Evolutionary conservation across 92 coral and sea anemone species (phyloP).

Genomic region (Zoanthus sociatus): DNA sequence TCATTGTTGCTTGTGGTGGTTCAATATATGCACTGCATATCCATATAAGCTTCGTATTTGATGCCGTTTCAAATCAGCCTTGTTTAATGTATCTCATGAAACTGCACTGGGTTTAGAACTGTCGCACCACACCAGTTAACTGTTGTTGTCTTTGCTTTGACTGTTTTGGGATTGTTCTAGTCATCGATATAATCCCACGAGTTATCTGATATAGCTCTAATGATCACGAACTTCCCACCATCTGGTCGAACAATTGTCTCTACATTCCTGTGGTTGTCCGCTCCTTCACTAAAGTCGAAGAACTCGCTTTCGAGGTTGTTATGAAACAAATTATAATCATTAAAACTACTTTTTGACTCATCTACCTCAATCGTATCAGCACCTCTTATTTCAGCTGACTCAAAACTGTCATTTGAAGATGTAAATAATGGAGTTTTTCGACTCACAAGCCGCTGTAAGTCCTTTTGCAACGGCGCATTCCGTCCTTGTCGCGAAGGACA

Average conservation of each 20-base stretch:
- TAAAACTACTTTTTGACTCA: not conserved
- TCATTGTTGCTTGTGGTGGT: too few species aligned
- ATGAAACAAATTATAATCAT: not conserved
- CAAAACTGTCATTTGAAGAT: slow-evolving; percentile 41
- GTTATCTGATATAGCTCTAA: not conserved
- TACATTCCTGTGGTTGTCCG: not conserved
- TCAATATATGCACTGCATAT: too few species aligned
- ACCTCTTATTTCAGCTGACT: not conserved
- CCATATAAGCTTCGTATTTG: not conserved
- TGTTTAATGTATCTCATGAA: not conserved
- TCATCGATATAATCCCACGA: slow-evolving; percentile 12
- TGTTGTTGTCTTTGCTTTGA: not conserved
- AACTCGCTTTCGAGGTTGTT: not conserved
- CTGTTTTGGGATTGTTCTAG: not conserved
- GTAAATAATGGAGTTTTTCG: slow-evolving; percentile 8
- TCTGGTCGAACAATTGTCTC: slow-evolving; percentile 21
- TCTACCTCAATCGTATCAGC: not conserved
- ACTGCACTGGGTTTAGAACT: not conserved
- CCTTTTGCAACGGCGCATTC: slow-evolving; percentile 38
- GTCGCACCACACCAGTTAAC: not conserved
- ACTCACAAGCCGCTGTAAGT: slow-evolving; percentile 2
- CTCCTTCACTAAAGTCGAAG: not conserved
- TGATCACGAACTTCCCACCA: slow-evolving; percentile 9
- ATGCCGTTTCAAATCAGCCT: not conserved
- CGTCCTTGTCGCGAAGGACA: slow-evolving; percentile 16